Evolutionary conservation across 2,888 invertebrate species (phyloP).

Genomic region (Thelaira solivaga): DNA sequence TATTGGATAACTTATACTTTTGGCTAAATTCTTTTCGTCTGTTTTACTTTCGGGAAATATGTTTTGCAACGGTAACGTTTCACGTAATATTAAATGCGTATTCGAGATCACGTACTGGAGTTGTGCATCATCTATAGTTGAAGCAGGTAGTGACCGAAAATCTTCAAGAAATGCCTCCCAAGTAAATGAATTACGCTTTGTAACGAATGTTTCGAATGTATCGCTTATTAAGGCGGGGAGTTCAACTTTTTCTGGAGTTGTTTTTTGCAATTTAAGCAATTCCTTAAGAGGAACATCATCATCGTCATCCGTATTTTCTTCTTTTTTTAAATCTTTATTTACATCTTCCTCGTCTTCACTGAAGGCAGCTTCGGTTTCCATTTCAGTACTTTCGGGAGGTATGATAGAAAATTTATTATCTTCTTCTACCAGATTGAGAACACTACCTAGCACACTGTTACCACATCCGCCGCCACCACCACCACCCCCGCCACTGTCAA

Average conservation of each 20-base stretch:
- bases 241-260: slow-evolving; percentile 74
- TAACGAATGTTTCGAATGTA: slow-evolving; percentile 75
- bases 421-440: slow-evolving; percentile 64
- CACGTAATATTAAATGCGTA: slow-evolving; percentile 73
- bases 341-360: slow-evolving; percentile 81
- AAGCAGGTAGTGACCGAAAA: slow-evolving; percentile 73
- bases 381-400: slow-evolving; percentile 72
- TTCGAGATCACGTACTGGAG: slow-evolving; percentile 76
- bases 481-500: slow-evolving; percentile 43
- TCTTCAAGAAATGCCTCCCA: slow-evolving; percentile 76
- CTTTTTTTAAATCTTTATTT: slow-evolving; percentile 73
- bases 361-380: slow-evolving; percentile 70
- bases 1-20: slow-evolving; percentile 88
- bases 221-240: slow-evolving; percentile 74
- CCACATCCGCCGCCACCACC: slow-evolving; percentile 40
- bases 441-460: background rate
- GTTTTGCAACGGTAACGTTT: slow-evolving; percentile 74
- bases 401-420: slow-evolving; percentile 66
- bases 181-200: slow-evolving; percentile 73
- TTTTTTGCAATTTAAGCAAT: slow-evolving; percentile 77
- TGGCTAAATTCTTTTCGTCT: slow-evolving; percentile 81
- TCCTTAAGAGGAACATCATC: slow-evolving; percentile 89
- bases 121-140: slow-evolving; percentile 75
- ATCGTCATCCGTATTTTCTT: slow-evolving; percentile 77
- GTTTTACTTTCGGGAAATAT: slow-evolving; percentile 79